A percentile compares a stretch with the other conserved stretches of the same genome.
phyloP scores from a whole-genome alignment of 2,113 vertebrate species.

The Murina feae region DNA sequence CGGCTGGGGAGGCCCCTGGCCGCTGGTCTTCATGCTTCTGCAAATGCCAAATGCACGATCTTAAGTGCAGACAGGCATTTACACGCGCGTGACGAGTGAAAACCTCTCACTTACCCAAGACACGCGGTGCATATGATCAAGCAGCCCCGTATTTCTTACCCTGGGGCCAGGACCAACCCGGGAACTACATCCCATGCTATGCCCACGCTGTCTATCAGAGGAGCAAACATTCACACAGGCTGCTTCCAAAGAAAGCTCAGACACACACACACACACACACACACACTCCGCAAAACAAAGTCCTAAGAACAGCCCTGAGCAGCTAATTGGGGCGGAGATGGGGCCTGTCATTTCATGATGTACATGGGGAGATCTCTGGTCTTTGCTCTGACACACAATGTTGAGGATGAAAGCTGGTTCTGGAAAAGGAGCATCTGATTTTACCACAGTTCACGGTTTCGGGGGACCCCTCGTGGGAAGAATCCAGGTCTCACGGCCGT shows the following conservation, averaged over 20 bases:
- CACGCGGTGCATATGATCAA: accelerated
- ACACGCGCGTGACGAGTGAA: too few species aligned
- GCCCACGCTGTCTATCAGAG: background rate
- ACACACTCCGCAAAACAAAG: too few species aligned
- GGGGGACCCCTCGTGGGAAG: too few species aligned
- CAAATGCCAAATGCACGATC: background rate
- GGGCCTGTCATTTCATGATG: too few species aligned
- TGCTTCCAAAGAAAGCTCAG: background rate
- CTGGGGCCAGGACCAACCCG: background rate
- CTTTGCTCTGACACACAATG: too few species aligned
- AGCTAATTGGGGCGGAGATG: too few species aligned
- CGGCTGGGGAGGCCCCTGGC: background rate
- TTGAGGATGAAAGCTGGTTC: too few species aligned
- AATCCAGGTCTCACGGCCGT: too few species aligned
- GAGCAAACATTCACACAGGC: background rate
- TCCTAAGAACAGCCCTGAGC: too few species aligned
- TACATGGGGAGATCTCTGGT: too few species aligned
- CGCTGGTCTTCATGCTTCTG: background rate
- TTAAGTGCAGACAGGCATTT: background rate
- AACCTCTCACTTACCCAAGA: background rate
- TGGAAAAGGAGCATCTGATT: too few species aligned
- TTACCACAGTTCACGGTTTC: too few species aligned
- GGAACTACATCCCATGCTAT: background rate
- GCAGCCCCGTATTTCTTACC: accelerated
- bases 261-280: background rate